phyloP scores from a whole-genome alignment of 2,888 invertebrate genomes.

The Acholoe squamosa region DNA sequence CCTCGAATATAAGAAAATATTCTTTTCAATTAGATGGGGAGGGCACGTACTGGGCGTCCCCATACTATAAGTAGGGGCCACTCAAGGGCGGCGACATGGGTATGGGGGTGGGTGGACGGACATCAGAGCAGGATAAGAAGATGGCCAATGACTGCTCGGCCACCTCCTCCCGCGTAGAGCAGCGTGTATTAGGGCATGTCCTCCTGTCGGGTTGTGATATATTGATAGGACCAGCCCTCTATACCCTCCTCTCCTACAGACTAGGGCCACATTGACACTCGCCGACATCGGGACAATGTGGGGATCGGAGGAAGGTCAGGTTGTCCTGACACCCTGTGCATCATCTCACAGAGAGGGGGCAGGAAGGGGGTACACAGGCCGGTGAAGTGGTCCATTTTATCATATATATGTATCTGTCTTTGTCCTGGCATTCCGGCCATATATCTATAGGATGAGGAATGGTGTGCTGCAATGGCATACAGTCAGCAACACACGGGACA shows the following conservation, averaged over 20 bases:
- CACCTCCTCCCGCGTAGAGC: too few relatives aligned
- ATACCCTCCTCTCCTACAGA: neutral
- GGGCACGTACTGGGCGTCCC: neutral
- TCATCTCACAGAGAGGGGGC: too few relatives aligned
- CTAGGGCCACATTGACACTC: too few relatives aligned
- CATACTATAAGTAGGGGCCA: neutral
- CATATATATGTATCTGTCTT: neutral
- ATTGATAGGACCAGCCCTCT: neutral
- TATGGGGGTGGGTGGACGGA: too few relatives aligned
- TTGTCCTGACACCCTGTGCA: too few relatives aligned
- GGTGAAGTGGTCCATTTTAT: neutral
- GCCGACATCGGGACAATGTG: too few relatives aligned
- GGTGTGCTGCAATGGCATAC: neutral
- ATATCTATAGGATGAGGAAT: too few relatives aligned
- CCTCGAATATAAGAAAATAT: constrained; percentile 58
- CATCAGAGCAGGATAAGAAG: too few relatives aligned
- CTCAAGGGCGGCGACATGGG: neutral
- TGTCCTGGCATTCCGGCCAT: neutral
- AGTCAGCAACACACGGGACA: neutral
- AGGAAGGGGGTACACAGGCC: too few relatives aligned
- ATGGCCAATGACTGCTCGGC: too few relatives aligned
- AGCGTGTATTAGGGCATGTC: neutral
- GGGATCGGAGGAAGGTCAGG: too few relatives aligned
- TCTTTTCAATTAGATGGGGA: constrained; percentile 59
- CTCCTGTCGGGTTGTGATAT: neutral